Percentiles rank a stretch among this genome's conserved stretches.
Evolutionary conservation across 2,113 vertebrate genomes (phyloP).

Genomic region (Rhizomys pruinosus): DNA sequence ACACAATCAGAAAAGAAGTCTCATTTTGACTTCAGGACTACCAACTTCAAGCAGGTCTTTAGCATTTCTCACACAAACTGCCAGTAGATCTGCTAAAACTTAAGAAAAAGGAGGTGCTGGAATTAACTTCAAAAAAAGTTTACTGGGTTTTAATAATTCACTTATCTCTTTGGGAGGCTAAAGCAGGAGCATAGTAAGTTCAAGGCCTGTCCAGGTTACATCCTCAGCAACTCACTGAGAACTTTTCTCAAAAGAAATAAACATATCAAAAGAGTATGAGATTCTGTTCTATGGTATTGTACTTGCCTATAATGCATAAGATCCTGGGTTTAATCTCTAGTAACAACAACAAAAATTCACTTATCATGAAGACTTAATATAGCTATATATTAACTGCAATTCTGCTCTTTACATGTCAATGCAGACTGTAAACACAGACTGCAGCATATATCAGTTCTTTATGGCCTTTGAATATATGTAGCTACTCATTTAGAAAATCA

Average conservation of each 20-base stretch:
- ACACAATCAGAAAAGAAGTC: background rate
- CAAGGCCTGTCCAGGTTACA: background rate
- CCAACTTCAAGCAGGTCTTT: background rate
- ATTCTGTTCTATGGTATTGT: background rate
- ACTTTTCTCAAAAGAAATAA: background rate
- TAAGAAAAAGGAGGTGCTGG: background rate
- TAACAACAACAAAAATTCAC: background rate
- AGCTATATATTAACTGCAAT: no score
- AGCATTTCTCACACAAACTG: background rate
- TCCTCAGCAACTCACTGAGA: background rate
- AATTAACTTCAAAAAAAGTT: background rate
- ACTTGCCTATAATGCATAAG: background rate
- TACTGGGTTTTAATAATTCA: constrained; percentile 1
- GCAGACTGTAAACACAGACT: no score
- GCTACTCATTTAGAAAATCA: no score
- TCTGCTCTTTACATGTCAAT: no score
- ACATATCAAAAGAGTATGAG: background rate
- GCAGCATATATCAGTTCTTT: no score
- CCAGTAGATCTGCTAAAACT: background rate
- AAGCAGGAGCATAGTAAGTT: no score
- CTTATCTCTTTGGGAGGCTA: background rate
- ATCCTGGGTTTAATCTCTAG: background rate
- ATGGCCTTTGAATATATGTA: no score
- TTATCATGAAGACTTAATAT: no score
- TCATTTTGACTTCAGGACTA: background rate